Evolutionary conservation across 2,113 vertebrate species (phyloP).

Genomic region (Puffinus mauretanicus): DNA sequence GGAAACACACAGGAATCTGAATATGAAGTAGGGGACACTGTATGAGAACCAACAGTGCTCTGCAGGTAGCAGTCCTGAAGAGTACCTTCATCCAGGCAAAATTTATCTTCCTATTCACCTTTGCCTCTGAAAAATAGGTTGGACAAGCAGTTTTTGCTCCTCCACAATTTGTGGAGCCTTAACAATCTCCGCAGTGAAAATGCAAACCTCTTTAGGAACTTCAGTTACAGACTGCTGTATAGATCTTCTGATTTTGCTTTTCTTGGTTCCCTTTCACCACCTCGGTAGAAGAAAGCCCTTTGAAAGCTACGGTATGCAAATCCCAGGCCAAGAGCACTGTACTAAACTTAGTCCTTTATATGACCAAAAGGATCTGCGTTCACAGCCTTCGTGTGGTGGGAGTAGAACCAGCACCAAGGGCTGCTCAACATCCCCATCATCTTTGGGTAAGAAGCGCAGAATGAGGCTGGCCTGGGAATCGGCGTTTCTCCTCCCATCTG

Average conservation of each 20-base stretch:
- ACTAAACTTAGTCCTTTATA: neutral
- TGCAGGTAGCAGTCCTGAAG: neutral
- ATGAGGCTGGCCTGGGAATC: rapidly evolving
- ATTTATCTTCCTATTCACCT: neutral
- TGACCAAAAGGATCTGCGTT: neutral
- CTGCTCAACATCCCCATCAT: neutral
- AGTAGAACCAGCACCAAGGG: neutral
- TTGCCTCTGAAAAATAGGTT: neutral
- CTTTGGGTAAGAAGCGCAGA: neutral
- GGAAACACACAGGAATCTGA: neutral
- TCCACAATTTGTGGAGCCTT: neutral
- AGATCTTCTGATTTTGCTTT: neutral
- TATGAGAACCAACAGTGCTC: neutral
- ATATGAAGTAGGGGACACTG: constrained; percentile 11
- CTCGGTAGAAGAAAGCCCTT: neutral
- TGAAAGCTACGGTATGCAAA: neutral
- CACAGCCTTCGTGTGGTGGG: neutral
- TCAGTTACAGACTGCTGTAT: neutral
- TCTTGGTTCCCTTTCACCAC: neutral
- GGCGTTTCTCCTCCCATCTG: rapidly evolving
- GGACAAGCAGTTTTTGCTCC: neutral
- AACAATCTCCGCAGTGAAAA: neutral
- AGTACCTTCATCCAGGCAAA: neutral
- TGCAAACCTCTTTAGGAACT: neutral
- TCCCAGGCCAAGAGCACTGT: neutral